Evolutionary conservation across 2,888 invertebrate species (phyloP), one percentile per base, ranked within the genome.

Genomic region (Silvanus unidentatus): DNA sequence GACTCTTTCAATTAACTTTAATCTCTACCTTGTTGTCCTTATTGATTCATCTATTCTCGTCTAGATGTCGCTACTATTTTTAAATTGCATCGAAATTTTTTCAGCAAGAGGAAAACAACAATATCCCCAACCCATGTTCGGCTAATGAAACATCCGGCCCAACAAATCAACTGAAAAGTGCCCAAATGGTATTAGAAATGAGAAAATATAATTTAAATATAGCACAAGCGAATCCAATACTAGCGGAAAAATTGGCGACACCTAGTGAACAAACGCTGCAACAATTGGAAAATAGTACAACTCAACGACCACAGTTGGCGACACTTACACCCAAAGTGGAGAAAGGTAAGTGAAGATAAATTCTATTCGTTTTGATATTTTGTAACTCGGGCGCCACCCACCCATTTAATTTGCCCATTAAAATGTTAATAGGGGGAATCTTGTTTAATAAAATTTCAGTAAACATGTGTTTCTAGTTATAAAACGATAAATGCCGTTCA

Each of bases 151-250:
- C 55, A 15, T 56, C 52, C 48, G 59, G 55, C 56, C 61, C 64
- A 13, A 57, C 52, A 16, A 45, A 54, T 30, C 57, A 58, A 34
- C 62, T 62, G 27, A 70, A 70, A 59, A 64, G 61, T 50, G 63
- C 65, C 49, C 70, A 70, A 48, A 57, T 62, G 28, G 54, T 67
- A 50, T 49, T 67, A 2, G 71, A 71, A 48, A 64, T 70, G 62
- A 62, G 70, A 11, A 69, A 84, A 66, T 32, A n/a, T n/a, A n/a
- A n/a, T n/a, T 28, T 83, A 68, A 87, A 87, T 56, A 88, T 91
- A 53, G 87, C 87, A 16, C 89, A 90, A 9, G 86, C 88, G 38
- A 92, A 92, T 72, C 92, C 92, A 11, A 72, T 92, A 54, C 76
- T 92, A 50, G 91, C 91, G 57, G 91, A 91, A 77, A 85, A 85